These are phyloP conservation scores for Pedionomus torquatus DNA, from an alignment of 2,113 vertebrate species.

Conservation along the genomic window DNA sequence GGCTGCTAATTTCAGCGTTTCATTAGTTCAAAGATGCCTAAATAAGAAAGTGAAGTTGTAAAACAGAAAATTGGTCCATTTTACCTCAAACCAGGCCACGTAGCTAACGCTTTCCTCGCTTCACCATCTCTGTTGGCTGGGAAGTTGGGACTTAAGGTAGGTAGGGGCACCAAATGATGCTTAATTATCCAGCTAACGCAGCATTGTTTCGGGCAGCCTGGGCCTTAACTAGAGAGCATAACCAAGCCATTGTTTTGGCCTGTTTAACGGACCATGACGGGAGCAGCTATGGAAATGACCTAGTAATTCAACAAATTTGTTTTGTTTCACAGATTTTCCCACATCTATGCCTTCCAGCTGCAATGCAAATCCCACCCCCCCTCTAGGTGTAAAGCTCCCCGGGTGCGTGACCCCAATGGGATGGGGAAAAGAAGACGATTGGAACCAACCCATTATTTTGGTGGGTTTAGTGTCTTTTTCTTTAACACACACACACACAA, in stretches of 20 bases:
- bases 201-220: slow-evolving; percentile 36
- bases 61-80: too few relatives aligned
- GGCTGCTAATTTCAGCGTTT: too few relatives aligned
- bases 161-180: background rate
- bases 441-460: background rate
- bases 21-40: too few relatives aligned
- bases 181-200: slow-evolving; percentile 54
- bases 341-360: slow-evolving; percentile 26
- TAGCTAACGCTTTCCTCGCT: too few relatives aligned
- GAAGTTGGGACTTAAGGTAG: background rate
- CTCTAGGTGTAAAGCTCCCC: background rate
- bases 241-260: slow-evolving; percentile 52
- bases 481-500: too few relatives aligned
- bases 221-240: slow-evolving; percentile 59
- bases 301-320: slow-evolving; percentile 39
- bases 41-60: too few relatives aligned
- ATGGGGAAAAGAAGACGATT: background rate
- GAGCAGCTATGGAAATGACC: slow-evolving; percentile 56
- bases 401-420: background rate
- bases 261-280: slow-evolving; percentile 58
- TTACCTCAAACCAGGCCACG: too few relatives aligned
- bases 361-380: background rate
- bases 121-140: too few relatives aligned
- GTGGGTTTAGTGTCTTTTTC: background rate
- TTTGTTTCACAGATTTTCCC: slow-evolving; percentile 65